A percentile compares a stretch with the other conserved stretches of the same genome.
These are phyloP conservation scores for Lordiphosa fenestrarum DNA, from an alignment of 2,888 invertebrate genomes.

Conservation along the genomic window DNA sequence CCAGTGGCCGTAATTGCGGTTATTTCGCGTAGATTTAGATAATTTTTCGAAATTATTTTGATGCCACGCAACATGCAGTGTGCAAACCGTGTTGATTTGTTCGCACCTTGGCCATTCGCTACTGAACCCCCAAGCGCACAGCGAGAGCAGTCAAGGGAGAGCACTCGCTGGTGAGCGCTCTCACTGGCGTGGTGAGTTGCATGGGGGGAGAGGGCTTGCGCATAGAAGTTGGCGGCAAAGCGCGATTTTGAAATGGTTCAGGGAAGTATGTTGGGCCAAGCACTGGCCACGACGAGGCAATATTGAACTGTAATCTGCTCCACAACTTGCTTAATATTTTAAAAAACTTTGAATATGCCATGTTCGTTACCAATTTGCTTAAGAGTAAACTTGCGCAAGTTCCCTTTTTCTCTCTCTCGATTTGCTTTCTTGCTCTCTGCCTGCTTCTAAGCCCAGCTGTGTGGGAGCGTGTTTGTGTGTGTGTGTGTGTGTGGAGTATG, in stretches of 20 bases:
- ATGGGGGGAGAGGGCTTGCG: slow-evolving; percentile 45
- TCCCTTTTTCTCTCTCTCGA: slow-evolving; percentile 30
- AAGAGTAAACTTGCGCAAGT: slow-evolving; percentile 46
- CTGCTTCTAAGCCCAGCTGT: slow-evolving; percentile 47
- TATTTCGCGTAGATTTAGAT: slow-evolving; percentile 39
- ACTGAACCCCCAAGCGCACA: slow-evolving; percentile 56
- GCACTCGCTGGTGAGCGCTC: slow-evolving; percentile 33
- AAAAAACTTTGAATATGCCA: background rate
- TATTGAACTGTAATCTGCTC: background rate
- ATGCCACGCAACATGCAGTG: slow-evolving; percentile 58
- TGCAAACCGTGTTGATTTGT: slow-evolving; percentile 76
- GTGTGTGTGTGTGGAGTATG: slow-evolving; percentile 50
- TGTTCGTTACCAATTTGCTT: background rate
- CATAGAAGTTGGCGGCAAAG: slow-evolving; percentile 58
- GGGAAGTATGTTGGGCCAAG: too few species aligned
- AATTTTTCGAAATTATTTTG: slow-evolving; percentile 63
- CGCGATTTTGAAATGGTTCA: slow-evolving; percentile 14
- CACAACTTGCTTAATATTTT: background rate
- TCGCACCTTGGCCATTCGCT: slow-evolving; percentile 74
- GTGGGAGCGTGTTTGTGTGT: slow-evolving; percentile 20
- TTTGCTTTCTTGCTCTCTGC: slow-evolving; percentile 5
- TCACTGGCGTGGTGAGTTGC: slow-evolving; percentile 49
- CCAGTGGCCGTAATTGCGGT: slow-evolving; percentile 21
- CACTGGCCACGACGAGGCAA: too few species aligned
- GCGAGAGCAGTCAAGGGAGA: slow-evolving; percentile 22